A percentile compares a stretch with the other conserved stretches of the same genome.
Conservation (phyloP, 2,888 invertebrate genomes). For the Terebella lapidaria region DNA sequence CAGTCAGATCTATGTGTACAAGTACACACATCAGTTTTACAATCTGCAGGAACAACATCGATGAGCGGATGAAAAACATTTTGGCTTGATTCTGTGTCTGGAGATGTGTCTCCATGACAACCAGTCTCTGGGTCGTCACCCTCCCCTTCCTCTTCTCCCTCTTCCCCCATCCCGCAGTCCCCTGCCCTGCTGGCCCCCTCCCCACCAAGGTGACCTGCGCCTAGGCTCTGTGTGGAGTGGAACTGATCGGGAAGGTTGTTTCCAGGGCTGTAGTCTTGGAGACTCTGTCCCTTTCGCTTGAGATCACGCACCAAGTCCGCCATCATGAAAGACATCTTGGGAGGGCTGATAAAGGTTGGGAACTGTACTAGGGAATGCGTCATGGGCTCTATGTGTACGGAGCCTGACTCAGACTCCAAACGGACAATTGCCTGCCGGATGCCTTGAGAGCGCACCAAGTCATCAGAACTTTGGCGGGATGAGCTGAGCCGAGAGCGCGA, state of each 20-base stretch:
- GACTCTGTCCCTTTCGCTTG: not conserved
- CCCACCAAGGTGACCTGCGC: not conserved
- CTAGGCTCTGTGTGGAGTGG: not conserved
- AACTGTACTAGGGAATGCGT: slow-evolving; percentile 6
- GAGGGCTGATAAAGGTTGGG: not conserved
- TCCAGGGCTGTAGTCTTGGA: not conserved
- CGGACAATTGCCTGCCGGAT: not conserved
- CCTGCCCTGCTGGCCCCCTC: not conserved
- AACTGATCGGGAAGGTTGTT: slow-evolving; percentile 3
- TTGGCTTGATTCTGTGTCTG: too few species aligned
- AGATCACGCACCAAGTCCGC: not conserved
- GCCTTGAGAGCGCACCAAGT: not conserved
- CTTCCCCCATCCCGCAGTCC: not conserved
- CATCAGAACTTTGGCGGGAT: slow-evolving; percentile 1
- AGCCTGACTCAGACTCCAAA: not conserved
- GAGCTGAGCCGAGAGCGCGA: slow-evolving; percentile 2
- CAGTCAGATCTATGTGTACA: too few species aligned
- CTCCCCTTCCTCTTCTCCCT: not conserved
- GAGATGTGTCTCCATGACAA: too few species aligned
- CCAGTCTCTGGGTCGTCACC: slow-evolving; percentile 2
- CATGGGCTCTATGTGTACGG: not conserved
- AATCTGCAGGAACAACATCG: too few species aligned
- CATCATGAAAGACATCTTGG: not conserved
- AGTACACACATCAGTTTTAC: too few species aligned
- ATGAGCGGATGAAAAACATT: too few species aligned